phyloP scores from a whole-genome alignment of 2,888 invertebrate genomes.

The Andrena chrysosceles region DNA sequence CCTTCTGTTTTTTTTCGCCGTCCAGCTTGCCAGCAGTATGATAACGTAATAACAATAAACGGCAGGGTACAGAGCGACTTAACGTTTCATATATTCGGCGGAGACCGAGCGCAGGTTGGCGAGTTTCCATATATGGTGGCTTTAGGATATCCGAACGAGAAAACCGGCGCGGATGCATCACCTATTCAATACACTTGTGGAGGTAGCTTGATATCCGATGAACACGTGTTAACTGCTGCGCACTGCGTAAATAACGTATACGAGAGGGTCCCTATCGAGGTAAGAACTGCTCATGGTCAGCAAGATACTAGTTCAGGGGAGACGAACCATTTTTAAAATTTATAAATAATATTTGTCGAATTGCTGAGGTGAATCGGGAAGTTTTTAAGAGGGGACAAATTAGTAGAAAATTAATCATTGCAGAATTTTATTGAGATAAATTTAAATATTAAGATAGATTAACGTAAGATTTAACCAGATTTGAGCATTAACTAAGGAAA shows the following conservation, averaged over 20 bases:
- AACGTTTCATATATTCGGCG: too few species aligned
- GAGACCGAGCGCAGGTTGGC: background rate
- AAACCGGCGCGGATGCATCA: constrained; percentile 38
- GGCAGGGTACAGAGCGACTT: too few species aligned
- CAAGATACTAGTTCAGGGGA: too few species aligned
- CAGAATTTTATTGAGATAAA: too few species aligned
- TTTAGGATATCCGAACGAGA: constrained; percentile 72
- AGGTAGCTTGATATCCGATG: constrained; percentile 78
- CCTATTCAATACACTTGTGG: constrained; percentile 77
- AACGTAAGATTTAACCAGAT: too few species aligned
- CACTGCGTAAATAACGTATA: constrained; percentile 79
- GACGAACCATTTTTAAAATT: too few species aligned
- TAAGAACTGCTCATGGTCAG: constrained; percentile 49
- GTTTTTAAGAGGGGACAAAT: too few species aligned
- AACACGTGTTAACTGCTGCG: constrained; percentile 80
- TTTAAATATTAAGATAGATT: too few species aligned
- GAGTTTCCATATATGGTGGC: constrained; percentile 81
- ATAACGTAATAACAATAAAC: constrained; percentile 67
- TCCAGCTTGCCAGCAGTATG: constrained; percentile 78
- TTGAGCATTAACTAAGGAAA: too few species aligned
- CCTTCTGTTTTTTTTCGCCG: background rate
- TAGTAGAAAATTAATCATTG: too few species aligned
- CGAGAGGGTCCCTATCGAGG: constrained; percentile 72
- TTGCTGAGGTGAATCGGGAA: too few species aligned
- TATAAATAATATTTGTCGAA: too few species aligned